Conservation (phyloP, 2,113 vertebrate genomes). For the Osmerus mordax region DNA sequence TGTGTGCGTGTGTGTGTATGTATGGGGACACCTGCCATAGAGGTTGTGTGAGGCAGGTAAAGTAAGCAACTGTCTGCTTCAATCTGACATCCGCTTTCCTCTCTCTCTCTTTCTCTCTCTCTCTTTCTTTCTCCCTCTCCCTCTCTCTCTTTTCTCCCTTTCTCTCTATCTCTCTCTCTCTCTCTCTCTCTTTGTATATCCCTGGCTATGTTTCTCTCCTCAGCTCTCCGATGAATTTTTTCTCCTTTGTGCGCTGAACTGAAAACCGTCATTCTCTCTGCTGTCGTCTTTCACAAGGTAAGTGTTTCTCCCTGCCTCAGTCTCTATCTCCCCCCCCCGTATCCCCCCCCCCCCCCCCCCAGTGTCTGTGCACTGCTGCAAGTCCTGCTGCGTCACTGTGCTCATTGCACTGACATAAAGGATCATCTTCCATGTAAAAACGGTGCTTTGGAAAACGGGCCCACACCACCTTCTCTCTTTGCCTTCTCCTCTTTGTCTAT, state of each 20-base stretch:
- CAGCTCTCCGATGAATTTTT: conserved; percentile 53
- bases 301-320: conserved; percentile 20
- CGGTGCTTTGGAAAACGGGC: conserved; percentile 23
- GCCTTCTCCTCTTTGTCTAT: not conserved
- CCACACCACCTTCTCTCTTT: not conserved
- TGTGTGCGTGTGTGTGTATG: not conserved
- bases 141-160: not conserved
- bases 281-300: conserved; percentile 51
- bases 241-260: conserved; percentile 41
- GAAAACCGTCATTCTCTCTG: conserved; percentile 19
- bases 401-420: conserved; percentile 22
- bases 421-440: conserved; percentile 10
- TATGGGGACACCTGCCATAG: not conserved
- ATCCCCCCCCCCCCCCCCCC: not conserved
- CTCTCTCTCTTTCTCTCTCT: conserved; percentile 6
- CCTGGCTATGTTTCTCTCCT: conserved; percentile 14
- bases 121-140: not conserved
- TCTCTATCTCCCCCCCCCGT: not conserved
- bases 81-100: not conserved
- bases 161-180: not conserved
- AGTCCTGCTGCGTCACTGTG: conserved; percentile 70
- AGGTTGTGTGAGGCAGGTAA: not conserved
- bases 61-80: not conserved
- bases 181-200: not conserved
- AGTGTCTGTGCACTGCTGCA: conserved; percentile 47